Evolutionary conservation across 1,140 invertebrate species (phyloP).

Genomic region (Leucophenga varia): DNA sequence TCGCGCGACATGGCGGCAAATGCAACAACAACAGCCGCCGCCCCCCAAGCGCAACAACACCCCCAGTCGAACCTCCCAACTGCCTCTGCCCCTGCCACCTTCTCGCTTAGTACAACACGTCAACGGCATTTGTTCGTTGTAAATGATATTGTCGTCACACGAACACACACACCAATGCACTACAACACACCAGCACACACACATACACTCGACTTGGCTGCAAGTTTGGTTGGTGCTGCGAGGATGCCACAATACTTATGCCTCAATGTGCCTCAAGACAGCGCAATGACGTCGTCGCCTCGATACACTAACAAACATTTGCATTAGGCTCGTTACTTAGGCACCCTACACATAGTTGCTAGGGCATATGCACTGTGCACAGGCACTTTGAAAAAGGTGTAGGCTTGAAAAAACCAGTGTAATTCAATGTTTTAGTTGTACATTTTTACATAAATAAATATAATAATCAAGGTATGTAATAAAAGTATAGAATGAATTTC

Average conservation of each 20-base stretch:
- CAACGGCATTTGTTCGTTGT: constrained; percentile 28
- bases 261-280: constrained; percentile 11
- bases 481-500: too few species aligned
- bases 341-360: background rate
- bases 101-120: constrained; percentile 4
- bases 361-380: background rate
- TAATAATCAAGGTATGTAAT: too few species aligned
- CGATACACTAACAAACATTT: constrained; percentile 17
- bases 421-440: too few species aligned
- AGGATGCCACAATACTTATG: constrained; percentile 7
- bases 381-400: too few species aligned
- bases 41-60: constrained; percentile 14
- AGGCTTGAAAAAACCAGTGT: too few species aligned
- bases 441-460: too few species aligned
- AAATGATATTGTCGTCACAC: constrained; percentile 49
- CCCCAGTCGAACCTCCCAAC: background rate
- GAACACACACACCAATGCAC: constrained; percentile 18
- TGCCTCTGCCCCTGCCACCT: background rate
- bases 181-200: constrained; percentile 1
- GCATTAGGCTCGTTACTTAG: constrained; percentile 11
- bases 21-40: constrained; percentile 20
- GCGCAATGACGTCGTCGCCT: constrained; percentile 14
- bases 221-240: constrained; percentile 11
- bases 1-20: constrained; percentile 40
- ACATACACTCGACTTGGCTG: constrained; percentile 8